Evolutionary conservation across 2,888 invertebrate genomes (phyloP), one percentile per base, ranked within the genome.

Genomic region (Pheosia tremula): DNA sequence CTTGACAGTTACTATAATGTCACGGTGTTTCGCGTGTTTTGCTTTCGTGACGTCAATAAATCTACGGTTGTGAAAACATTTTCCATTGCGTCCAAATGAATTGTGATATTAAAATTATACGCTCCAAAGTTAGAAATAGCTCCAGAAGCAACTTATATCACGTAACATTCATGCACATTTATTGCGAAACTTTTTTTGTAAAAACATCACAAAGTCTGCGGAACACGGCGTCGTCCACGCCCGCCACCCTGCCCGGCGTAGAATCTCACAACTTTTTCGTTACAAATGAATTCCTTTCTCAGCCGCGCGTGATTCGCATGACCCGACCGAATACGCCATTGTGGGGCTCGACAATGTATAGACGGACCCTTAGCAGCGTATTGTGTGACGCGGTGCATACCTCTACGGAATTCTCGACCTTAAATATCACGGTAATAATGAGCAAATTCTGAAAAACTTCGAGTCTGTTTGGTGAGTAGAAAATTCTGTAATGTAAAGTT

Each of bases 261-360:
- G 70, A 75, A 72, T 75, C 69, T 67, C 70, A 65, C 61, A 81
- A 82, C 75, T 82, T 80, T 87, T 84, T 80, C 82, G 80, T 75
- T 79, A 84, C 84, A 86, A 87, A 85, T 86, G 85, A 85, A 85
- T 86, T 83, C 83, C 71, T 85, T 86, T 83, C 78, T 78, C 70
- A 66, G 64, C 58, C 61, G 74, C 71, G 74, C 86, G 83, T 83
- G 84, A 80, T 80, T 75, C 67, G 86, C 83, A 86, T 87, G 77
- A 72, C 74, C 67, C 68, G 62, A 59, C 69, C 71, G 66, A 70
- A 73, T 64, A 63, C 66, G 64, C 77, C 68, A 78, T 79, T 80
- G 80, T 74, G 60, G 67, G 61, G 58, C 61, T 74, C 68, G 59
- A 71, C 75, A 76, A 69, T 72, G 63, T 77, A 67, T 69, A 77